phyloP scores from a whole-genome alignment of 2,113 vertebrate genomes.

The Cynoglossus semilaevis region DNA sequence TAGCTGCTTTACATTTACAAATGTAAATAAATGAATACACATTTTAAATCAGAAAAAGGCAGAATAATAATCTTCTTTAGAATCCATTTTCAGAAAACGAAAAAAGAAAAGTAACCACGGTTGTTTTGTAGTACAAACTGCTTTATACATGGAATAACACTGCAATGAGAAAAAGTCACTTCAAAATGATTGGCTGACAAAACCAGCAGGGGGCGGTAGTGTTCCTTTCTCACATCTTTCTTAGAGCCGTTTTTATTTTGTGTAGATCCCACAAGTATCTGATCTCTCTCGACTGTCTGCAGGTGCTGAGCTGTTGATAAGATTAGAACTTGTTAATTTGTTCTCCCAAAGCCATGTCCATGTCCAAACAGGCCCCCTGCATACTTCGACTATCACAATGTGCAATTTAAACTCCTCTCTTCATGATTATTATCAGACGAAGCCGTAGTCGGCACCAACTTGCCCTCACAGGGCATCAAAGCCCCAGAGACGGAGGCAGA shows the following conservation, averaged over 20 bases:
- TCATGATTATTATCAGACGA: conserved; percentile 50
- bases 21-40: no score
- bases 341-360: conserved; percentile 25
- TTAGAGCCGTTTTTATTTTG: neutral
- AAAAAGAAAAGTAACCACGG: no score
- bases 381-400: conserved; percentile 41
- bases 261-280: conserved; percentile 20
- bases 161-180: no score
- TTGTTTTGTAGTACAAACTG: no score
- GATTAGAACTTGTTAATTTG: conserved; percentile 48
- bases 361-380: conserved; percentile 51
- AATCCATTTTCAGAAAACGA: no score
- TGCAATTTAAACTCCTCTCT: conserved; percentile 49
- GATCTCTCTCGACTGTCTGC: conserved; percentile 10
- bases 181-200: no score
- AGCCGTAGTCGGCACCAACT: conserved; percentile 11
- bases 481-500: neutral
- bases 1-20: no score
- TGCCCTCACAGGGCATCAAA: conserved; percentile 10
- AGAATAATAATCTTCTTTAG: no score
- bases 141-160: no score
- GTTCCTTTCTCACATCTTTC: conserved; percentile 6
- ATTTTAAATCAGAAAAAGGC: neutral
- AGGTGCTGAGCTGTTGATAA: conserved; percentile 3
- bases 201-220: conserved; percentile 59